Base-by-base conservation (phyloP, 2,888 invertebrate genomes). In the Actias luna region DNA sequence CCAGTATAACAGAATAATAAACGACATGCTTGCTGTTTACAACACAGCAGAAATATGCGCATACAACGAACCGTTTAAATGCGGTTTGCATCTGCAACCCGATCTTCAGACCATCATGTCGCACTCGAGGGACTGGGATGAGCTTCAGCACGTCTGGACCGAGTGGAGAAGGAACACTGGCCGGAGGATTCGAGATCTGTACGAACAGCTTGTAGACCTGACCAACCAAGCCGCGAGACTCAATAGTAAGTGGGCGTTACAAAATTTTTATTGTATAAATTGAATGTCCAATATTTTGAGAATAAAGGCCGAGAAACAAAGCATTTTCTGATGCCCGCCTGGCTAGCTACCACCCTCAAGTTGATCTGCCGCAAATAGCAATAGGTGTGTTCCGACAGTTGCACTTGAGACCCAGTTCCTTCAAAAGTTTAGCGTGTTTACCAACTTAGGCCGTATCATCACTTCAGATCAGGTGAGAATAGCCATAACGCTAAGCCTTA, bases 161-260 rank as follows among this genome's bases (percentile, higher is more conserved):
- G 97, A 97, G 80, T 99, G 98, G 96, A 94, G 98, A 72, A 93
- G 98, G 70, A 95, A 96, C 68, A 97, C 98, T 0, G 97, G 96
- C 0, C 94, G 95, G 63, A 94, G 96, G 74, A 94, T 97, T 82
- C 93, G 96, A 67, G 97, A 97, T 69, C 88, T 96, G 36, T 98
- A 95, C 73, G 96, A 97, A 66, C 97, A 97, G 83, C 88, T 97
- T 64, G 95, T 96, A 0, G 95, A 95, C 61, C 82, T 97, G 58
- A 96, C 96, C 64, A 97, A 97, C 74, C 96, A 97, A 66, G 97
- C 97, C 5, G 96, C 97, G 0, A 93, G 93, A 76, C 88, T 95
- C 7, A 97, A 97, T 72, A 97, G 98, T 97, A 88, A 93, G 96
- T 93, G 5, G 1, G 14, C 16, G 29, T 50, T 8, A 25, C 12